phyloP scores from a whole-genome alignment of 2,888 invertebrate genomes.

The Drosophila nigritarsus region DNA sequence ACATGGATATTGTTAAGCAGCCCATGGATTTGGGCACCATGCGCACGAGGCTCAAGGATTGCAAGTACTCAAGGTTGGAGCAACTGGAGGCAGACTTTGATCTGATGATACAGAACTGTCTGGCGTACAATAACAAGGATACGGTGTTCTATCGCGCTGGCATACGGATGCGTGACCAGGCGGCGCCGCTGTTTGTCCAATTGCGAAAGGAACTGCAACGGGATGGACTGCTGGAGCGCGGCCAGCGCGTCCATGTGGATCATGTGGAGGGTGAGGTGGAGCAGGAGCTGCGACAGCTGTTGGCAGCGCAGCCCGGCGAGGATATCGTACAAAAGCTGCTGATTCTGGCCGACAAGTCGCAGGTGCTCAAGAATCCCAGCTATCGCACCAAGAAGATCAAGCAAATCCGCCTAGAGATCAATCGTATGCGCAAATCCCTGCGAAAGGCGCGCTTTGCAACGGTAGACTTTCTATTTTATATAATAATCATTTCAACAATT shows the following conservation, averaged over 20 bases:
- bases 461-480: conserved; percentile 57
- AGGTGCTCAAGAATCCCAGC: conserved; percentile 87
- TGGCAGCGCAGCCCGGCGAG: conserved; percentile 81
- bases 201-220: conserved; percentile 89
- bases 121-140: conserved; percentile 97
- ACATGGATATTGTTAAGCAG: conserved; percentile 92
- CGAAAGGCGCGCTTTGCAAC: conserved; percentile 81
- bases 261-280: conserved; percentile 87
- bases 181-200: conserved; percentile 91
- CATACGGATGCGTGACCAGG: conserved; percentile 95
- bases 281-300: conserved; percentile 86
- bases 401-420: conserved; percentile 87
- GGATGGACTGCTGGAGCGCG: conserved; percentile 83
- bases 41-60: conserved; percentile 90
- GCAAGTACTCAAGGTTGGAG: conserved; percentile 89
- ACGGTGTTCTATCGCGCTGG: conserved; percentile 97
- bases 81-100: conserved; percentile 95
- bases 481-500: background rate
- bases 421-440: conserved; percentile 85
- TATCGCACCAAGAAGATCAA: conserved; percentile 87
- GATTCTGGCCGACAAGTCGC: conserved; percentile 88
- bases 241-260: conserved; percentile 84
- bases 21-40: conserved; percentile 97
- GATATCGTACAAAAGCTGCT: conserved; percentile 86
- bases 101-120: conserved; percentile 98